A percentile compares a stretch with the other conserved stretches of the same genome.
Conservation (phyloP, 2,888 invertebrate species). For the Cancer borealis region DNA sequence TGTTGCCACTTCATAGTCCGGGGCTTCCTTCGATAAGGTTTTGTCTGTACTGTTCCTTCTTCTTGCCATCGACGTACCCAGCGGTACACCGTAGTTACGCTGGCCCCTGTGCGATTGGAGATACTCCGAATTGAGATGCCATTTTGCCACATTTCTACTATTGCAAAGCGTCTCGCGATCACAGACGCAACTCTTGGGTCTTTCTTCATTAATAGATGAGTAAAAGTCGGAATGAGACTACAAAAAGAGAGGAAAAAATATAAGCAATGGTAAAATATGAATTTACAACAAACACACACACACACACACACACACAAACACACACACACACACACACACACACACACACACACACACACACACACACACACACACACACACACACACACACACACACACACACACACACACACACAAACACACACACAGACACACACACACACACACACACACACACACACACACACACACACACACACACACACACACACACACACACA, state of each 20-base stretch:
- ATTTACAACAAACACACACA: too few relatives aligned
- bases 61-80: constrained; percentile 52
- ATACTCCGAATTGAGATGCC: constrained; percentile 24
- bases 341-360: too few relatives aligned
- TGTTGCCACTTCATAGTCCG: background rate
- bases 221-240: background rate
- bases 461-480: too few relatives aligned
- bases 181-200: background rate
- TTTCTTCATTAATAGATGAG: background rate
- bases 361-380: too few relatives aligned
- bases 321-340: too few relatives aligned
- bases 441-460: too few relatives aligned
- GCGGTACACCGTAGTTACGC: constrained; percentile 45
- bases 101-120: constrained; percentile 36
- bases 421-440: too few relatives aligned
- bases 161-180: background rate
- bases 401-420: too few relatives aligned
- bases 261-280: background rate
- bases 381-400: too few relatives aligned
- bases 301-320: too few relatives aligned
- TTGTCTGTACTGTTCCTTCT: constrained; percentile 38
- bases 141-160: constrained; percentile 26
- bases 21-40: constrained; percentile 31
- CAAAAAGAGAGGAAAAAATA: background rate
- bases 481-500: too few relatives aligned